A percentile compares a stretch with the other conserved stretches of the same genome.
Evolutionary conservation across 2,797 vertebrate genomes (phyloP).

Genomic region (Eulemur rubriventer): DNA sequence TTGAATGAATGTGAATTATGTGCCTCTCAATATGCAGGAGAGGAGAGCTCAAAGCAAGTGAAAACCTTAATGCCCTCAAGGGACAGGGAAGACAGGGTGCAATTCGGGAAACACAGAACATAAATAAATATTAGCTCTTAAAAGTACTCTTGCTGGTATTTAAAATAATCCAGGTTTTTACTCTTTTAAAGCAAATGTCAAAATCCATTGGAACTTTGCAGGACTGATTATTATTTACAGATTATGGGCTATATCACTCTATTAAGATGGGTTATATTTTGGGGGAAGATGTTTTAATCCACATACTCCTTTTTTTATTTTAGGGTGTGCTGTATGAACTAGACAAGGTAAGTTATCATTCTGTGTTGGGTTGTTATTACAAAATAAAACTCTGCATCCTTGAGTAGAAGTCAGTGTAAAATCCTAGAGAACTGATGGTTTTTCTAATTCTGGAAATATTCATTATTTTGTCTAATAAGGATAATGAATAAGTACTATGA

Average conservation of each 20-base stretch:
- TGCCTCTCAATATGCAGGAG: not conserved
- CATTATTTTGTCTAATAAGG: not conserved
- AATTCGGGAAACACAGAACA: not conserved
- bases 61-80: not conserved
- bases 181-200: not conserved
- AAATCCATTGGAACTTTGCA: not conserved
- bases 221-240: not conserved
- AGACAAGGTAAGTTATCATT: conserved; percentile 92
- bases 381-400: not conserved
- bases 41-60: not conserved
- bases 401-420: too few species aligned
- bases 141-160: not conserved
- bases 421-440: not conserved
- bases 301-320: conserved; percentile 72
- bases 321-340: conserved; percentile 98
- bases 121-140: not conserved
- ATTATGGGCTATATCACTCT: not conserved
- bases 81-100: not conserved
- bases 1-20: not conserved
- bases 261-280: accelerated
- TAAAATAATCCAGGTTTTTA: not conserved
- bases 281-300: conserved; percentile 53
- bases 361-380: not conserved
- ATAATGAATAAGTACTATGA: not conserved
- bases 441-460: not conserved